Base-by-base conservation (phyloP, 2,888 invertebrate species). In the Ochropacha duplaris region DNA sequence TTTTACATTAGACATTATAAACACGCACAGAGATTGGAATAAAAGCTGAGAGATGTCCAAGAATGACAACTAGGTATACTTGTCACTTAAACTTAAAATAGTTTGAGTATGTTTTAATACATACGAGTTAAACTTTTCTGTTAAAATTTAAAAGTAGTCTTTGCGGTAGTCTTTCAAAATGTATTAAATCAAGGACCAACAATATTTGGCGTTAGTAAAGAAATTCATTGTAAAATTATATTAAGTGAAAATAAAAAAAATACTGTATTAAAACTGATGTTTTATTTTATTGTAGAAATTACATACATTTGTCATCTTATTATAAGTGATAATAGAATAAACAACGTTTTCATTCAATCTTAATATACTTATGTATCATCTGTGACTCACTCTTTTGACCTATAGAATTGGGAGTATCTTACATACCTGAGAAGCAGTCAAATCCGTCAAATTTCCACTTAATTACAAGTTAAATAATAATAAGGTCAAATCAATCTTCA, bases 11-110 rank as follows among this genome's bases (percentile, higher is more conserved):
- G n/a, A n/a, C 80, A 81, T 76, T 65, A 57, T 68, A 79, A 85
- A 73, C 83, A 86, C 86, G 85, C 86, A 87, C 84, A 86, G 28
- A 58, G 57, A n/a, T 44, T 31, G 22, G 34, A 31, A 52, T 34
- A 12, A 22, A 52, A 31, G 19, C 26, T 34, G 19, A 52, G 11
- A 52, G 16, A 19, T 34, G 2, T 11, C 8, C 11, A n/a, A 28
- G 16, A 28, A 16, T 9, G 11, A 28, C 16, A 19, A 19, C 4
- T 36, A 34, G n/a, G 24, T 39, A 39, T 2, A n/a, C 16, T 5
- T 16, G 16, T 39, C 6, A 19, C 19, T 44, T 44, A n/a, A 9
- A 19, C 19, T 44, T 16, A 44, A 44, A 44, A 16, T 44, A 44
- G 2, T 2, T 2, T 31, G 31, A 4, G 31, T 28, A 31, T 31